Conservation (phyloP, 2,888 invertebrate species). For the Stratiomys singularior region DNA sequence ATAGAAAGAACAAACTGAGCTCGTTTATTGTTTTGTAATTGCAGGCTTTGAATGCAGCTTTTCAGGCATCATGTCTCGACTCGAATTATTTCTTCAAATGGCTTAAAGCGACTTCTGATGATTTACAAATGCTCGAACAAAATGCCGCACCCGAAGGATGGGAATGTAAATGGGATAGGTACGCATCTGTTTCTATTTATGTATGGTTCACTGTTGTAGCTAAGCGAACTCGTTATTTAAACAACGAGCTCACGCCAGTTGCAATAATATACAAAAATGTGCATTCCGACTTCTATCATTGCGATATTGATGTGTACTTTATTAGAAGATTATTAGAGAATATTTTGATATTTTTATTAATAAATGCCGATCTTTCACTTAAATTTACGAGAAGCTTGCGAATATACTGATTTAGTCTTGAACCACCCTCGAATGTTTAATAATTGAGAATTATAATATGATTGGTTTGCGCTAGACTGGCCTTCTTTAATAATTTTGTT, state of each 20-base stretch:
- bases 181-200: slow-evolving; percentile 61
- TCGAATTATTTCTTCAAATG: slow-evolving; percentile 71
- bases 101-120: slow-evolving; percentile 70
- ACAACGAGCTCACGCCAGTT: slow-evolving; percentile 15
- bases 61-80: slow-evolving; percentile 71
- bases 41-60: slow-evolving; percentile 74
- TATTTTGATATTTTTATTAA: slow-evolving; percentile 34
- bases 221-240: slow-evolving; percentile 21
- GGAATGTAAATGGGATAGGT: slow-evolving; percentile 81
- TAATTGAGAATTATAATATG: background rate
- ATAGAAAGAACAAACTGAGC: no score
- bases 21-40: no score
- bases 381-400: slow-evolving; percentile 17
- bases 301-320: slow-evolving; percentile 19
- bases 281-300: background rate
- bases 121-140: slow-evolving; percentile 72
- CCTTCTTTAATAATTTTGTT: background rate
- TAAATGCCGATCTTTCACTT: slow-evolving; percentile 38
- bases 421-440: background rate
- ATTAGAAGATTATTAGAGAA: slow-evolving; percentile 15
- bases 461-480: slow-evolving; percentile 17
- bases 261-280: background rate
- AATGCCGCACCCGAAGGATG: slow-evolving; percentile 75
- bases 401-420: slow-evolving; percentile 23
- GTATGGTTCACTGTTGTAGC: slow-evolving; percentile 39